Evolutionary conservation across 2,113 vertebrate genomes (phyloP).

Genomic region (Rhinoptilus africanus): DNA sequence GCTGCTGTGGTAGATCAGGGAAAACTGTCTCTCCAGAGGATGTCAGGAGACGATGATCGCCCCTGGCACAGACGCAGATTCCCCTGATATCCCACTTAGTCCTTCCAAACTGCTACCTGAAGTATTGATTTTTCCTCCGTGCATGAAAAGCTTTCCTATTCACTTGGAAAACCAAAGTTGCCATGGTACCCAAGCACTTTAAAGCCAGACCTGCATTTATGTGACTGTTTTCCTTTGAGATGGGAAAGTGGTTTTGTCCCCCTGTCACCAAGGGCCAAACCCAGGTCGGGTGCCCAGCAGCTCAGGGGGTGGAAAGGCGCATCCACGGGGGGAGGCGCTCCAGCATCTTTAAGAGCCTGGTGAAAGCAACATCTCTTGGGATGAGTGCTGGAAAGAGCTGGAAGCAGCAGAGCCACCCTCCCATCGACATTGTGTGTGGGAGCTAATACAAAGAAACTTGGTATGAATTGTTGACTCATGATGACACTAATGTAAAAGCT

Average conservation of each 20-base stretch:
- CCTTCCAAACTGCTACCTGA: neutral
- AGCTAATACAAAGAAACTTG: neutral
- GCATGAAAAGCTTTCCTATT: neutral
- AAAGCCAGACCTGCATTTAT: neutral
- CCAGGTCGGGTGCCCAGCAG: rapidly evolving
- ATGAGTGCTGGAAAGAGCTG: neutral
- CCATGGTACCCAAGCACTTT: neutral
- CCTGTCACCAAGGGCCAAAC: neutral
- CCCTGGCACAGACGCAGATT: neutral
- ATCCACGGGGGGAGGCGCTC: rapidly evolving
- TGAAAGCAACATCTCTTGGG: neutral
- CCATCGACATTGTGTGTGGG: neutral
- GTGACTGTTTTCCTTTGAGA: neutral
- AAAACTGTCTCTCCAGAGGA: neutral
- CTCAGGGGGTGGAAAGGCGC: neutral
- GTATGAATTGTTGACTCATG: neutral
- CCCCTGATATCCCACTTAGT: neutral
- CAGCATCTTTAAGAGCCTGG: neutral
- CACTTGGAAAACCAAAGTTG: neutral
- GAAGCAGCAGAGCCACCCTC: neutral
- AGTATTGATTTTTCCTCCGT: neutral
- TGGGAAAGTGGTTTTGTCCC: neutral
- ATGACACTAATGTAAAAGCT: neutral
- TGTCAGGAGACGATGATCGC: neutral
- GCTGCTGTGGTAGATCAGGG: neutral